phyloP scores from a whole-genome alignment of 2,797 vertebrate species.

The Pelobates cultripes region DNA sequence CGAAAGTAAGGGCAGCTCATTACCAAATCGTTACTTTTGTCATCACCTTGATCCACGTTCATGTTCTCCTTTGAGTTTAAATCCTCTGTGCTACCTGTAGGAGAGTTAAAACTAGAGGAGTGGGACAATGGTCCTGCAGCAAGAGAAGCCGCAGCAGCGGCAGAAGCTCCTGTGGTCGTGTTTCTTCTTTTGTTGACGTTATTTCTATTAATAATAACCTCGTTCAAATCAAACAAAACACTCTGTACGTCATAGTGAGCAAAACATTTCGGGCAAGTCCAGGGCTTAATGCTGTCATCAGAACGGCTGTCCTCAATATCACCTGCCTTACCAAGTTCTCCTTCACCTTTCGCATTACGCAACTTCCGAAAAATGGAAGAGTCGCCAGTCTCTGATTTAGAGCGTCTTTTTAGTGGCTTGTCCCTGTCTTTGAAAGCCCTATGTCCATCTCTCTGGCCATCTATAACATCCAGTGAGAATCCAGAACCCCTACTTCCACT shows the following conservation, averaged over 20 bases:
- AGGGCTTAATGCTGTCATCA: slow-evolving; percentile 85
- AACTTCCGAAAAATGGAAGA: slow-evolving; percentile 97
- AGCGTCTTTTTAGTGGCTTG: slow-evolving; percentile 92
- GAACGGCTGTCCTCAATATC: slow-evolving; percentile 87
- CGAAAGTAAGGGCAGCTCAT: slow-evolving; percentile 94
- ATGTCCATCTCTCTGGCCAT: slow-evolving; percentile 86
- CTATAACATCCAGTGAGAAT: slow-evolving; percentile 81
- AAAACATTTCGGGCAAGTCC: slow-evolving; percentile 92
- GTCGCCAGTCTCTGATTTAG: slow-evolving; percentile 94
- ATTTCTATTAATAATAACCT: slow-evolving; percentile 85
- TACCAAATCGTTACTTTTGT: slow-evolving; percentile 93
- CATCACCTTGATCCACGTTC: slow-evolving; percentile 86
- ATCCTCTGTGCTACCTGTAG: slow-evolving; percentile 93
- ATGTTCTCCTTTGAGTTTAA: slow-evolving; percentile 88
- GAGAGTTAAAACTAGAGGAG: slow-evolving; percentile 93
- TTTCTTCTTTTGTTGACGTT: slow-evolving; percentile 89
- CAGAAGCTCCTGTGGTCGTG: slow-evolving; percentile 93
- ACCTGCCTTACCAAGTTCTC: slow-evolving; percentile 83
- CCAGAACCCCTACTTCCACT: slow-evolving; percentile 79
- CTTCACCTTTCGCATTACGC: slow-evolving; percentile 87
- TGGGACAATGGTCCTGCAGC: slow-evolving; percentile 89
- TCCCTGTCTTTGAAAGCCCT: slow-evolving; percentile 90
- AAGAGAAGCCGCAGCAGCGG: slow-evolving; percentile 89
- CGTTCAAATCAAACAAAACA: slow-evolving; percentile 91
- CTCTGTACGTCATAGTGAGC: slow-evolving; percentile 96